Percentiles rank a stretch among this genome's conserved stretches.
Conservation (phyloP, 2,888 invertebrate species). For the Meteorus cinctellus region DNA sequence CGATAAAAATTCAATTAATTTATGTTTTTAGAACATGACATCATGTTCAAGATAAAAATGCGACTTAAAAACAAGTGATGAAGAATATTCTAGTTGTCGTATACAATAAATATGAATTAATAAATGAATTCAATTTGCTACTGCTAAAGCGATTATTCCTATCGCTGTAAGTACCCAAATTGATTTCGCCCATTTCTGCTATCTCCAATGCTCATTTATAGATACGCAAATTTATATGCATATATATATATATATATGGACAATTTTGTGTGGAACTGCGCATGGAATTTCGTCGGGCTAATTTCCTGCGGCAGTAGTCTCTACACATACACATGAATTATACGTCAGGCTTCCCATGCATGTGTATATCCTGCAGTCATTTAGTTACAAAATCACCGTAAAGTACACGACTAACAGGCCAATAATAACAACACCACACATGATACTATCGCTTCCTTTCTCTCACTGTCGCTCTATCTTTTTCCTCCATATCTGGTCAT, state of each 20-base stretch:
- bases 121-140: neutral
- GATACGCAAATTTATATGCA: neutral
- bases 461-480: neutral
- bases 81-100: neutral
- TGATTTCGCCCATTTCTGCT: constrained; percentile 20
- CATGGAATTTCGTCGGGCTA: constrained; percentile 1
- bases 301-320: constrained; percentile 1
- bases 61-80: neutral
- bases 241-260: neutral
- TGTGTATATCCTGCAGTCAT: neutral
- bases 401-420: neutral
- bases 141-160: neutral
- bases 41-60: neutral
- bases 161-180: neutral
- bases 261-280: neutral
- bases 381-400: constrained; percentile 1
- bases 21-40: neutral
- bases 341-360: neutral
- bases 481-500: neutral
- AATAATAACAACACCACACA: neutral
- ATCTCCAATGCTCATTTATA: neutral
- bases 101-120: too few relatives aligned
- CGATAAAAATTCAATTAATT: neutral
- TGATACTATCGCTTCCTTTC: neutral
- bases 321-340: neutral